These are phyloP conservation scores for Sphaeridia pumilis DNA, from an alignment of 2,888 invertebrate genomes.

Conservation along the genomic window DNA sequence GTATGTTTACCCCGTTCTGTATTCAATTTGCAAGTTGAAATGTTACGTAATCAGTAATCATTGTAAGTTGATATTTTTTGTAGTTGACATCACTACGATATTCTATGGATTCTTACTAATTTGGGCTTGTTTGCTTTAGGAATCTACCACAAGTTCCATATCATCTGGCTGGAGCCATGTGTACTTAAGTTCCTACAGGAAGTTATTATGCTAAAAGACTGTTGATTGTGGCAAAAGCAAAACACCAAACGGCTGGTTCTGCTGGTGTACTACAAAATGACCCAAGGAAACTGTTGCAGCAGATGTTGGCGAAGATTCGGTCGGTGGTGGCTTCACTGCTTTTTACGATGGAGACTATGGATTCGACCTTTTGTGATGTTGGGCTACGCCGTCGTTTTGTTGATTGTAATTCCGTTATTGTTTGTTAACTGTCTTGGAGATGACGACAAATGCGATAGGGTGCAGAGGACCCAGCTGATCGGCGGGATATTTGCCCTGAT, in stretches of 20 bases:
- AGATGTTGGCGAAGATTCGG: slow-evolving; percentile 27
- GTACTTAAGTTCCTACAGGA: too few relatives aligned
- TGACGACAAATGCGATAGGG: slow-evolving; percentile 24
- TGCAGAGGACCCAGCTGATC: slow-evolving; percentile 29
- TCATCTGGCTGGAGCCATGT: too few relatives aligned
- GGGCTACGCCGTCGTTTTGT: slow-evolving; percentile 64
- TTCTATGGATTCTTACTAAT: too few relatives aligned
- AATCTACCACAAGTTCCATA: too few relatives aligned
- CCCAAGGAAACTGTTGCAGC: slow-evolving; percentile 17
- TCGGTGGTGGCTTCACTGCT: slow-evolving; percentile 24
- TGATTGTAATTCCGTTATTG: slow-evolving; percentile 72
- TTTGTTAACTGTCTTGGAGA: slow-evolving; percentile 52
- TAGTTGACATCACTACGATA: too few relatives aligned
- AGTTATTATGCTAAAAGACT: too few relatives aligned
- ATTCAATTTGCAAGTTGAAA: too few relatives aligned
- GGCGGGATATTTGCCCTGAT: slow-evolving; percentile 71
- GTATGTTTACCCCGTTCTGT: too few relatives aligned
- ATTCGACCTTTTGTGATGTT: slow-evolving; percentile 72
- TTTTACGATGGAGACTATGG: slow-evolving; percentile 65
- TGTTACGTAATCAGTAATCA: too few relatives aligned
- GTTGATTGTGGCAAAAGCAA: too few relatives aligned
- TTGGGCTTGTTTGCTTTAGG: too few relatives aligned
- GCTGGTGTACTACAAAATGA: slow-evolving; percentile 4
- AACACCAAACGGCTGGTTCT: neutral
- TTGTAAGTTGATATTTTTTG: too few relatives aligned